A percentile compares a stretch with the other conserved stretches of the same genome.
Conservation (phyloP, 30 jellyfish, hydroid and myxozoan genomes). For the Chrysaora quinquecirrha region DNA sequence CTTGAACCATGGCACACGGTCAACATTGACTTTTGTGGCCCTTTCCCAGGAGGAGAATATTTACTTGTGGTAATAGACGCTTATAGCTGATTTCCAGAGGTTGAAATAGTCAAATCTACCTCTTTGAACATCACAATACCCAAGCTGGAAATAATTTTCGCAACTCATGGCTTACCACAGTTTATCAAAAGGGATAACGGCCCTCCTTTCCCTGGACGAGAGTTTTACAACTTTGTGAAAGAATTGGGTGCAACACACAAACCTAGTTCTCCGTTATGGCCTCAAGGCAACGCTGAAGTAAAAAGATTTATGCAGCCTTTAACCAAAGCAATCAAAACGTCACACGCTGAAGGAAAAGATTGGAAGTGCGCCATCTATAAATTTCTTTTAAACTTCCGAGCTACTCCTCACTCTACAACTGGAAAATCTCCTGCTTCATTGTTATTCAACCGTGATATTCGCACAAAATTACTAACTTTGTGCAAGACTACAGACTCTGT, state of each 20-base stretch:
- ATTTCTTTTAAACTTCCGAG: slow-evolving; percentile 11
- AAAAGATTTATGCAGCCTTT: slow-evolving; percentile 32
- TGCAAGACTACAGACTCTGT: not conserved
- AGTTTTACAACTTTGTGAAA: slow-evolving; percentile 15
- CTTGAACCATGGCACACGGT: slow-evolving; percentile 37
- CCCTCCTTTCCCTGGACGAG: slow-evolving; percentile 20
- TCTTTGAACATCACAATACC: not conserved
- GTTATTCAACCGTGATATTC: not conserved
- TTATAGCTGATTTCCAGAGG: slow-evolving; percentile 41
- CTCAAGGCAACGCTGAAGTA: slow-evolving; percentile 45
- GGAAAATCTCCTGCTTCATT: slow-evolving; percentile 16
- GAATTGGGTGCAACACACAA: slow-evolving; percentile 13
- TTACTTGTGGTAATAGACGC: slow-evolving; percentile 44
- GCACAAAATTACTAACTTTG: not conserved
- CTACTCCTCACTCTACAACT: slow-evolving; percentile 36
- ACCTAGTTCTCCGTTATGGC: slow-evolving; percentile 60
- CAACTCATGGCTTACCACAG: slow-evolving; percentile 11
- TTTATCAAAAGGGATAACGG: slow-evolving; percentile 15
- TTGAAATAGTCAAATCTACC: slow-evolving; percentile 25
- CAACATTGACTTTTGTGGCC: slow-evolving; percentile 12
- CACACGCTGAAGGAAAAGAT: slow-evolving; percentile 11
- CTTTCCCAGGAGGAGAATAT: slow-evolving; percentile 33
- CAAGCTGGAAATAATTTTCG: not conserved
- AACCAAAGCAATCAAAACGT: slow-evolving; percentile 5
- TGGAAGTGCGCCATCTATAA: slow-evolving; percentile 8